Percentiles rank a stretch among this genome's conserved stretches.
These are phyloP conservation scores for Carlito syrichta DNA, from an alignment of 2,113 vertebrate species.

Conservation along the genomic window DNA sequence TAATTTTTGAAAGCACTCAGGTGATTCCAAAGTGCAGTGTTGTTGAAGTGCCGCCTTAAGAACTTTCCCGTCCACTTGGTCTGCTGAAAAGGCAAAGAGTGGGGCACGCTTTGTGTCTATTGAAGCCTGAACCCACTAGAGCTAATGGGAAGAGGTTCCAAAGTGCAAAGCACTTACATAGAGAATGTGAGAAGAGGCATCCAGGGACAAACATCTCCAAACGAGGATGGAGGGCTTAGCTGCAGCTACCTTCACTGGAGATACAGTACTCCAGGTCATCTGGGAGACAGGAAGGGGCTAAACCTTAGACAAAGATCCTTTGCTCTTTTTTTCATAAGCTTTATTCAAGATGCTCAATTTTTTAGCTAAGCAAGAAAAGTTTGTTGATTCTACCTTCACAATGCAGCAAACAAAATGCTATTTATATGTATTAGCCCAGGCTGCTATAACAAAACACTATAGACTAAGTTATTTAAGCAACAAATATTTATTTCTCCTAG, in stretches of 20 bases:
- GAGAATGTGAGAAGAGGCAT: not conserved
- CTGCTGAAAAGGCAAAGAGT: too few species aligned
- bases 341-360: slow-evolving; percentile 4
- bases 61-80: not conserved
- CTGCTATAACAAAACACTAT: not conserved
- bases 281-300: not conserved
- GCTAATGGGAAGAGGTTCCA: not conserved
- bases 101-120: not conserved
- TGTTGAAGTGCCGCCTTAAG: not conserved
- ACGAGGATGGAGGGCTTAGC: not conserved
- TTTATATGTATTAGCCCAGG: not conserved
- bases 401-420: not conserved
- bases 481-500: not conserved
- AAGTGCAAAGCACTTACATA: not conserved
- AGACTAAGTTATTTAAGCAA: not conserved
- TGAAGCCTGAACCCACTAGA: not conserved
- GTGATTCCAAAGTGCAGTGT: not conserved
- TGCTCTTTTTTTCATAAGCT: not conserved
- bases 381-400: not conserved
- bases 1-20: not conserved
- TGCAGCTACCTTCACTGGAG: not conserved
- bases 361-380: slow-evolving; percentile 18
- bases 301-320: not conserved
- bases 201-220: not conserved
- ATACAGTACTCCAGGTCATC: not conserved